Base-by-base conservation (phyloP, 2,888 invertebrate genomes). In the Stegana nigrithorax region DNA sequence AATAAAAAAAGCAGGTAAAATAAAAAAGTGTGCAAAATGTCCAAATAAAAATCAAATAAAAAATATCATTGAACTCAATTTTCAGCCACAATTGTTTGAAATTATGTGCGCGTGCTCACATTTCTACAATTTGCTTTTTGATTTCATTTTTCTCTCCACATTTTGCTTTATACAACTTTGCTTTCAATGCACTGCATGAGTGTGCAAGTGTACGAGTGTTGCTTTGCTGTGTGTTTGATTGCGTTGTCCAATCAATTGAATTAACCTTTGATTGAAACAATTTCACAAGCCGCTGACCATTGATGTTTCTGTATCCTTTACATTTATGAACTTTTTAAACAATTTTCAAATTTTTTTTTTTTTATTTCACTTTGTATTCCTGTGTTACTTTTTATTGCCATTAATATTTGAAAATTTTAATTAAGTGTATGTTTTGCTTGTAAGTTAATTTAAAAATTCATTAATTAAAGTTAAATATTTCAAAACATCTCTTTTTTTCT, bases 51-150 rank as follows among this genome's bases (percentile, higher is more conserved):
- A 47, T 47, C 2, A n/a, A n/a, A n/a, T n/a, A n/a, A n/a, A n/a
- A 23, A 50, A 50, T 36, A 55, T 55, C 53, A 55, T 2, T 17
- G 32, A 55, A 36, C 53, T 53, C 32, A 29, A 53, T 19, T 53
- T 27, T 23, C 32, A 32, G 17, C 32, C 12, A 21, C 32, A 55
- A 55, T 36, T 29, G 12, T 21, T 10, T 55, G 0, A 6, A 55
- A 21, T 36, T 51, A 51, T 29, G 12, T 45, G 23, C 23, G 10
- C 7, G 45, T 8, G 10, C 5, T 45, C 21, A 45, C 12, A 17
- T 8, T 45, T 45, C 12, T 21, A 23, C 45, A 45, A 45, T 45
- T 45, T 23, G 5, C 23, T 19, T 45, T 45, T 45, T 21, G 19
- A 23, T 45, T 45, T 19, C 0, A 4, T 32, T 32, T 32, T 32